Conservation (phyloP, 2,797 vertebrate genomes). For the Myripristis murdjan region DNA sequence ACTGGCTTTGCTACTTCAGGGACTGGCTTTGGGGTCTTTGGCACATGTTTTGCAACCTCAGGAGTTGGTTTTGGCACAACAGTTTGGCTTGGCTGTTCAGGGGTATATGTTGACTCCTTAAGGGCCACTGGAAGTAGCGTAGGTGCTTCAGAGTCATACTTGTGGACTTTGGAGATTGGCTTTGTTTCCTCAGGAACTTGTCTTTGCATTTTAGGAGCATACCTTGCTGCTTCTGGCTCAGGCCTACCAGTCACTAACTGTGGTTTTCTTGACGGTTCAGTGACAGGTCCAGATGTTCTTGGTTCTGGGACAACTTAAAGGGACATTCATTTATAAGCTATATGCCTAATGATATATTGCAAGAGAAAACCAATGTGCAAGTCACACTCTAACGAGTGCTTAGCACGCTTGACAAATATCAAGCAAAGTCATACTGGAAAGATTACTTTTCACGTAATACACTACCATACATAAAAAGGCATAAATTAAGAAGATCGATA, state of each 20-base stretch:
- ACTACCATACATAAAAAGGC: neutral
- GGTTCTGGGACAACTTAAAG: conserved; percentile 72
- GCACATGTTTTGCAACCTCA: neutral
- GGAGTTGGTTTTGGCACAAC: neutral
- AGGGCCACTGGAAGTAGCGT: neutral
- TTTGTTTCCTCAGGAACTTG: conserved; percentile 77
- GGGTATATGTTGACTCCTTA: neutral
- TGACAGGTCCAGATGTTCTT: conserved; percentile 21
- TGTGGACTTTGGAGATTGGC: conserved; percentile 44
- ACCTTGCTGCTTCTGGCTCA: conserved; percentile 46
- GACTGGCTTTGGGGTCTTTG: neutral
- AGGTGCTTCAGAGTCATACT: neutral
- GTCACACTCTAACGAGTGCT: conserved; percentile 78
- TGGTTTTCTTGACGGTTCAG: conserved; percentile 43
- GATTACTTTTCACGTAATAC: neutral
- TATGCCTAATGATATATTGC: conserved; percentile 10
- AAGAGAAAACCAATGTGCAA: conserved; percentile 36
- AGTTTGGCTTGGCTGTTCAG: neutral
- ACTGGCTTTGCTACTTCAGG: neutral
- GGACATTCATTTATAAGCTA: conserved; percentile 62
- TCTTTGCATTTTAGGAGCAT: neutral
- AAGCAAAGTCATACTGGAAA: conserved; percentile 9
- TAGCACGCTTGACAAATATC: conserved; percentile 36
- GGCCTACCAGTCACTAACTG: conserved; percentile 43
- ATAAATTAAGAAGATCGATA: neutral